Conservation (phyloP, 2,797 vertebrate species). For the Sandelia bainsii region DNA sequence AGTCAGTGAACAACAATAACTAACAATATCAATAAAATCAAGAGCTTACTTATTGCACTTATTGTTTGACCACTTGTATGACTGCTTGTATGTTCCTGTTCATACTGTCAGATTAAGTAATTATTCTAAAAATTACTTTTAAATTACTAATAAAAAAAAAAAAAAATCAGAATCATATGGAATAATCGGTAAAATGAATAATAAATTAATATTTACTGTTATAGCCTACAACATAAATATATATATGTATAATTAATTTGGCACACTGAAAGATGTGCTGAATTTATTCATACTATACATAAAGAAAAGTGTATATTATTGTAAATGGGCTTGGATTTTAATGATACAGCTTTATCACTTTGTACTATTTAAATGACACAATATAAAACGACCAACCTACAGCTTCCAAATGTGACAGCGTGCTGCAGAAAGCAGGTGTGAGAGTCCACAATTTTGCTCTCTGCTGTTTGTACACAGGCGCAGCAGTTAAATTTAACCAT, state of each 20-base stretch:
- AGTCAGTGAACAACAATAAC: too few species aligned
- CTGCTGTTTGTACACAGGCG: conserved; percentile 44
- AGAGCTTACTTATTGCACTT: too few species aligned
- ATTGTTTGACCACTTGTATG: too few species aligned
- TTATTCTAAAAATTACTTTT: too few species aligned
- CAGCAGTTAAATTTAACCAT: conserved; percentile 54
- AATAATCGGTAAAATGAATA: not conserved
- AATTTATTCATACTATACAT: not conserved
- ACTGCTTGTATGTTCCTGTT: not conserved
- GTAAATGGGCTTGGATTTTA: not conserved
- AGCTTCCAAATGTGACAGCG: not conserved
- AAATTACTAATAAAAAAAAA: too few species aligned
- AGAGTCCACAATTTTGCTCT: conserved; percentile 42
- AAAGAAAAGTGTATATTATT: not conserved
- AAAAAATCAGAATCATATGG: not conserved
- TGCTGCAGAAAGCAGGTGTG: conserved; percentile 41
- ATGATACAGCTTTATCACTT: not conserved
- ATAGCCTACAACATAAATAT: not conserved
- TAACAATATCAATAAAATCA: too few species aligned
- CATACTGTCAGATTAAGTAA: not conserved
- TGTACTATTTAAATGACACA: conserved; percentile 11
- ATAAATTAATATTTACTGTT: not conserved
- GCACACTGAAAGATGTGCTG: not conserved
- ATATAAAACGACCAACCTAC: not conserved
- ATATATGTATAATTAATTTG: not conserved